Evolutionary conservation across 92 coral and sea anemone genomes (phyloP), one percentile per base, ranked within the genome.

Genomic region (Phenganax subtilis): DNA sequence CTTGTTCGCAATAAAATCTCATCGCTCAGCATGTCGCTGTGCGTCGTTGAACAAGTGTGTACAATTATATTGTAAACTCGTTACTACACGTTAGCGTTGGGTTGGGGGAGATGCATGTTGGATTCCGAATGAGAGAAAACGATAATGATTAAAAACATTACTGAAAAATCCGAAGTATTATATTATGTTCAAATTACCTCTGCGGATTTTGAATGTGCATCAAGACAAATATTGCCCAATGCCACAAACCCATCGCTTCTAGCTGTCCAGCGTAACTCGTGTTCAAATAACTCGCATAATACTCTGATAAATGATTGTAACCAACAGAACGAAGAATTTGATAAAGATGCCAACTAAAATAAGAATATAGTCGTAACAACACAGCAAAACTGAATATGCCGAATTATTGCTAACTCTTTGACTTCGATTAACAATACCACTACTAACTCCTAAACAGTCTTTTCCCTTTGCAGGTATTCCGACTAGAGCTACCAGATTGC

Each of bases 181-280:
- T 3, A 3, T 16, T 17, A 55, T 29, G 76, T 16, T 71, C 14
- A 47, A 12, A 81, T 60, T 86, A 96, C 99, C 85, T 80, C 29
- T 57, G 67, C 44, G 85, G 85, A 55, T 96, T 96, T 60, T 81
- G 57, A 53, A 96, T 84, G 80, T 96, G 99, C 57, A 96, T 85
- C 71, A 96, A 85, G 60, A 96, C 99, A 82, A 96, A 96, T 14
- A 88, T 90, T 0, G 97, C 90, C 99, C 99, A 96, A 54, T 96
- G 92, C 99, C 99, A 96, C 86, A 92, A 74, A 12, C 99, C 99
- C 66, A 96, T 62, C 56, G 91, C 87, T 87, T 96, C 99, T 53
- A 96, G 86, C 81, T 96, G 99, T 73, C 97, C 86, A 57, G 99
- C 99, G 81, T 90, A 96, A 47, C 89, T 87, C 72, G 88, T 77